A percentile compares a stretch with the other conserved stretches of the same genome.
Evolutionary conservation across 2,797 vertebrate genomes (phyloP).

Genomic region (Xenentodon cancila): DNA sequence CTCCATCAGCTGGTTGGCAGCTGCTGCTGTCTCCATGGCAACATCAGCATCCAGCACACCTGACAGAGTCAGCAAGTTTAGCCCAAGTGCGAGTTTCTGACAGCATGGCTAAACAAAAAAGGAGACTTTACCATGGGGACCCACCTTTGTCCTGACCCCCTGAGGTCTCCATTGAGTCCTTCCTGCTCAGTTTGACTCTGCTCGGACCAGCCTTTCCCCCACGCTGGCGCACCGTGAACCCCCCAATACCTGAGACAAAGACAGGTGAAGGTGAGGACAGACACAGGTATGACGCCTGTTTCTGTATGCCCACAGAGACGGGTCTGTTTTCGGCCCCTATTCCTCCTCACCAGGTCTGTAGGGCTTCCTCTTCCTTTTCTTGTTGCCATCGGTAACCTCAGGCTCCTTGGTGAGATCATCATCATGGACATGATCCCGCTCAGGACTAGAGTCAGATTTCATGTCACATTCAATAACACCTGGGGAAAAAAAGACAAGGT

Average conservation of each 20-base stretch:
- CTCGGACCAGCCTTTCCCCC: constrained; percentile 89
- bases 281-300: background rate
- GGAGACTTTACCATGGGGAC: background rate
- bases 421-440: constrained; percentile 83
- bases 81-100: background rate
- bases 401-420: constrained; percentile 86
- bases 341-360: constrained; percentile 90
- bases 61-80: background rate
- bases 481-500: constrained; percentile 9
- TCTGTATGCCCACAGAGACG: too few relatives aligned
- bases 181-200: constrained; percentile 81
- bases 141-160: constrained; percentile 87
- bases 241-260: constrained; percentile 89
- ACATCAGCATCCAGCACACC: constrained; percentile 82
- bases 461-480: constrained; percentile 88
- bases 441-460: constrained; percentile 97
- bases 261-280: background rate
- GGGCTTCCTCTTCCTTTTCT: constrained; percentile 96
- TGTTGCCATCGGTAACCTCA: constrained; percentile 83
- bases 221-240: constrained; percentile 99
- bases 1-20: constrained; percentile 83
- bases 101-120: background rate
- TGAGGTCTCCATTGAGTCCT: constrained; percentile 60
- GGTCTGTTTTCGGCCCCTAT: background rate
- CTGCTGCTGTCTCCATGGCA: constrained; percentile 78